Conservation (phyloP, 2,797 vertebrate genomes). For the Phrynocephalus vlangalii region DNA sequence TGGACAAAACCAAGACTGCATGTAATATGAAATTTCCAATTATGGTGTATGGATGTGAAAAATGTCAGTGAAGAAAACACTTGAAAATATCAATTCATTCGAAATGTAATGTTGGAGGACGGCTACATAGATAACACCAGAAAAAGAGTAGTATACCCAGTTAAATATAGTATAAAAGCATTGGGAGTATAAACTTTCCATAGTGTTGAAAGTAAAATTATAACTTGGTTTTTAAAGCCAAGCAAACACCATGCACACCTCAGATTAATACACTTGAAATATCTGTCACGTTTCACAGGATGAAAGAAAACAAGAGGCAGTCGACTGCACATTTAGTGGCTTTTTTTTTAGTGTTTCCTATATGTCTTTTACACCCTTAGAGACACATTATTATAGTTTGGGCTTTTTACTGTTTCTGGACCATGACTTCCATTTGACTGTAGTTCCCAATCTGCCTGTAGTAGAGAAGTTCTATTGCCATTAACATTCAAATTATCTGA, state of each 20-base stretch:
- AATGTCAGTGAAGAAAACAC: too few relatives aligned
- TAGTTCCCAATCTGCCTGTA: not conserved
- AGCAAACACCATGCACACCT: not conserved
- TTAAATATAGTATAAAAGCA: too few relatives aligned
- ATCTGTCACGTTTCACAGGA: not conserved
- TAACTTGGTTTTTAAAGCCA: not conserved
- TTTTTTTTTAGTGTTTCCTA: not conserved
- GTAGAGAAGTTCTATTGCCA: not conserved
- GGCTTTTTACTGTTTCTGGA: not conserved
- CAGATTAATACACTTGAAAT: not conserved
- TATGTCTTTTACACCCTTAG: not conserved
- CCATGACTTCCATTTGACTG: not conserved
- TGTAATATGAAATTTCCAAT: too few relatives aligned
- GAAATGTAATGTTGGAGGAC: too few relatives aligned
- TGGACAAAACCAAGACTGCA: too few relatives aligned
- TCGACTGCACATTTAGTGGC: not conserved
- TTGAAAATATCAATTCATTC: too few relatives aligned
- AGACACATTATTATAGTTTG: not conserved
- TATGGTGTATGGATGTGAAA: too few relatives aligned
- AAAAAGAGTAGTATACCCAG: too few relatives aligned
- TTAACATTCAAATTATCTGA: not conserved
- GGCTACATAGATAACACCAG: too few relatives aligned
- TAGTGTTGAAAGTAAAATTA: too few relatives aligned
- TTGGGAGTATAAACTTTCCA: not conserved
- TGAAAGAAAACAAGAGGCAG: not conserved